Base-by-base conservation (phyloP, 2,888 invertebrate species). In the Epinotia demarniana region DNA sequence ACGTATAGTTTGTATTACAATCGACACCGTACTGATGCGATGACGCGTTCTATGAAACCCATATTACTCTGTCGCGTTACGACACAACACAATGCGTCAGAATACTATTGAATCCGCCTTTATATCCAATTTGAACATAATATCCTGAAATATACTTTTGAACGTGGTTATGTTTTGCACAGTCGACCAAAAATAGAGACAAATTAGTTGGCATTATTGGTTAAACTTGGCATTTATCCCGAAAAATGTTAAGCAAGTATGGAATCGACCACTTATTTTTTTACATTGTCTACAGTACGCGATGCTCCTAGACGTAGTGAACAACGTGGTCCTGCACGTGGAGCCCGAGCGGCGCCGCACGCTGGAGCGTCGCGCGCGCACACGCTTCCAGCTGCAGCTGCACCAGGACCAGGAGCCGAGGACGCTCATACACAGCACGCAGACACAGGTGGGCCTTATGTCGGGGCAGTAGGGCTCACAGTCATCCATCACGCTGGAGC, bases 291-390 rank as follows among this genome's bases (percentile, higher is more conserved):
- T 39, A 0, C 95, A 98, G 96, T 99, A 99, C 90, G 98, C 97
- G 2, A 99, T 99, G 98, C 96, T 99, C 57, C 94, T 99, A 83
- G 99, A 99, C 90, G 97, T 99, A 81, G 98, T 99, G 3, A 99
- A 99, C 94, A 99, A 99, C 94, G 95, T 99, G 46, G 94, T 99
- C 71, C 95, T 99, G 0, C 99, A 98, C 90, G 99, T 99, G 73
- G 99, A 99, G 89, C 99, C 99, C 0, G 97, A 98, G 85, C 95
- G 99, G 73, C 98, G 99, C 82, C 97, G 98, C 85, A 98, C 98
- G 11, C 95, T 97, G 80, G 99, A 98, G 89, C 95, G 97, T 78
- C 94, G 99, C 78, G 98, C 99, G 77, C 95, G 98, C 72, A 98
- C 99, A 97, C 95, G 99, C 78, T 99, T 99, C 90, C 98, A 99